Evolutionary conservation across 2,888 invertebrate genomes (phyloP), one percentile per base, ranked within the genome.

Genomic region (Zaprionus bogoriensis): DNA sequence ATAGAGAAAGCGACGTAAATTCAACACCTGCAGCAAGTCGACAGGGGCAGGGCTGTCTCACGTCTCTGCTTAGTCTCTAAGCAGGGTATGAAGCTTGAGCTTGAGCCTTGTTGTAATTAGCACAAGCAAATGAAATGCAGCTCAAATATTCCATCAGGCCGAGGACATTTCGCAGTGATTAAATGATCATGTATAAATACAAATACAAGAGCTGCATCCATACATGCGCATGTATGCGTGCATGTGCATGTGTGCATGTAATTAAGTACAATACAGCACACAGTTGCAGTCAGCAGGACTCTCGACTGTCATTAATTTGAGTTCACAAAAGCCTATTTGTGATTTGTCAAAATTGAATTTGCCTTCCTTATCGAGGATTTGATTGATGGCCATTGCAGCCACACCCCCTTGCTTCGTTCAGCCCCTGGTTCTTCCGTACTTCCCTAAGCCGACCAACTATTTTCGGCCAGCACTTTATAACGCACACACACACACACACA

Each of bases 311-410:
- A 86, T 79, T 79, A 86, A 86, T 79, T 86, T 79, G 53, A 68
- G 66, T 62, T 79, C 61, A 72, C 79, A 79, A 86, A 83, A 72
- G 84, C 77, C 87, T 77, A 87, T 80, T 86, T 80, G 80, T 83
- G 80, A 80, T 86, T 80, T 80, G 87, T 87, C 80, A 83, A 80
- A 80, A 86, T 80, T 79, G 80, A 77, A 83, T 86, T 80, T 80
- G 60, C 66, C 67, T 68, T 36, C 36, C 74, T 86, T 86, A 86
- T 83, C 77, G 59, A 70, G 65, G 10, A 77, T 80, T 82, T 86
- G 80, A 80, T 86, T 83, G 80, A 80, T 86, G 67, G 53, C 38
- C 46, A 32, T 36, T 57, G 60, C 30, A 55, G 63, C 53, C 36
- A 46, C 22, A 45, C 10, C 20, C 22, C 53, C 50, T 51, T 30